Conservation (phyloP, 1,140 invertebrate species). For the Zaprionus taronus region DNA sequence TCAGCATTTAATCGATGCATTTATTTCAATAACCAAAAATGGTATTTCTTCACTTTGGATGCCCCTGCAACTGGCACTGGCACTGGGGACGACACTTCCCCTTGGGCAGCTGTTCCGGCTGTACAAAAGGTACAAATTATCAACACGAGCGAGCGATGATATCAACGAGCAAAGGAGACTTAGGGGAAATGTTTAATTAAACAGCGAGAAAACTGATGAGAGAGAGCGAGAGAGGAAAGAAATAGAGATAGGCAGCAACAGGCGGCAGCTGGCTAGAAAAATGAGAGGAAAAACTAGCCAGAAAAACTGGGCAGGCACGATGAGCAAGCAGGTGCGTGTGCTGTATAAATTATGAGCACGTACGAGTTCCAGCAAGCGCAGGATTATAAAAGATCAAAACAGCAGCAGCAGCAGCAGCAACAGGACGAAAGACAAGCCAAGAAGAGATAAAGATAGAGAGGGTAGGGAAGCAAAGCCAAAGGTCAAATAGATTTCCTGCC, state of each 20-base stretch:
- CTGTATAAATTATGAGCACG: conserved; percentile 76
- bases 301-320: conserved; percentile 20
- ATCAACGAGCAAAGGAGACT: conserved; percentile 17
- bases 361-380: conserved; percentile 49
- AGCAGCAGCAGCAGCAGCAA: conserved; percentile 21
- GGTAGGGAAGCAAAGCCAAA: conserved; percentile 39
- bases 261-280: conserved; percentile 57
- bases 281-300: conserved; percentile 35
- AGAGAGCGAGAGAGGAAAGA: background rate
- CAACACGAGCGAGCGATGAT: conserved; percentile 39
- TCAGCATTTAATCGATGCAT: background rate
- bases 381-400: conserved; percentile 73
- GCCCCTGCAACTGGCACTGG: background rate
- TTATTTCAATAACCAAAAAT: background rate
- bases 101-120: conserved; percentile 31
- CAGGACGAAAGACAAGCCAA: background rate
- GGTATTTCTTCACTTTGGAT: background rate
- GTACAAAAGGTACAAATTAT: conserved; percentile 50
- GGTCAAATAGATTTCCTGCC: conserved; percentile 48
- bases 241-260: conserved; percentile 9
- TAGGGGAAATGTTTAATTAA: conserved; percentile 66
- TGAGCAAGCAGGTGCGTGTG: conserved; percentile 57
- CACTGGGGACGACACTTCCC: background rate
- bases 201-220: conserved; percentile 26
- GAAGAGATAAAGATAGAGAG: conserved; percentile 9